These are phyloP conservation scores for Dryobates pubescens DNA, from an alignment of 2,797 vertebrate species.

Conservation along the genomic window DNA sequence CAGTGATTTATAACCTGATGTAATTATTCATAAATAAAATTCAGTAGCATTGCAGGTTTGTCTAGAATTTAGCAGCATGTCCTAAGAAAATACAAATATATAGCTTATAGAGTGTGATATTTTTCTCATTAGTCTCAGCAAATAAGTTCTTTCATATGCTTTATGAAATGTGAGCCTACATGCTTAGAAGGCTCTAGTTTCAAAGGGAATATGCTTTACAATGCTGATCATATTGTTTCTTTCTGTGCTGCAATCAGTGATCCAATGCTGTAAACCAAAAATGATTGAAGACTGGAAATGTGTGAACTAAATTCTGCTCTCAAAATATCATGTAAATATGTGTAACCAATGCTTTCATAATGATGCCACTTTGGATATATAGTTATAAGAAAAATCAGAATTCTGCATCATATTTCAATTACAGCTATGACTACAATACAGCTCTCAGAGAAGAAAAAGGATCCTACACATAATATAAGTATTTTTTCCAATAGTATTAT, in stretches of 20 bases:
- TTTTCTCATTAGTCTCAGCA: conserved; percentile 43
- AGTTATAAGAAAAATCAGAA: not conserved
- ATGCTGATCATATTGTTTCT: not conserved
- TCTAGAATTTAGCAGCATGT: not conserved
- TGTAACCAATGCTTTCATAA: not conserved
- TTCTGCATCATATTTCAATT: not conserved
- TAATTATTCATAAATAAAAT: conserved; percentile 23
- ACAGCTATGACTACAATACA: not conserved
- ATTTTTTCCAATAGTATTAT: not conserved
- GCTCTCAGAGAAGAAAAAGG: not conserved
- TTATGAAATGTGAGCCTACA: conserved; percentile 8
- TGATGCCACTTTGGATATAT: not conserved
- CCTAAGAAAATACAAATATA: conserved; percentile 5
- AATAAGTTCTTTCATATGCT: not conserved
- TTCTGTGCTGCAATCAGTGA: not conserved
- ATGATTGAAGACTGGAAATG: not conserved
- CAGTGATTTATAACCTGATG: not conserved
- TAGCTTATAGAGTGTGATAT: not conserved
- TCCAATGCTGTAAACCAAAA: not conserved
- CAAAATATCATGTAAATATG: not conserved
- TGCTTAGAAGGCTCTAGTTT: not conserved
- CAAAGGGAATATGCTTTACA: not conserved
- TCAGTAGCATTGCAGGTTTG: not conserved
- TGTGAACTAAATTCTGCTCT: not conserved
- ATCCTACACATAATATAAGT: rapidly evolving